Evolutionary conservation across 1,140 invertebrate species (phyloP).

Genomic region (Drosophila trapezifrons): DNA sequence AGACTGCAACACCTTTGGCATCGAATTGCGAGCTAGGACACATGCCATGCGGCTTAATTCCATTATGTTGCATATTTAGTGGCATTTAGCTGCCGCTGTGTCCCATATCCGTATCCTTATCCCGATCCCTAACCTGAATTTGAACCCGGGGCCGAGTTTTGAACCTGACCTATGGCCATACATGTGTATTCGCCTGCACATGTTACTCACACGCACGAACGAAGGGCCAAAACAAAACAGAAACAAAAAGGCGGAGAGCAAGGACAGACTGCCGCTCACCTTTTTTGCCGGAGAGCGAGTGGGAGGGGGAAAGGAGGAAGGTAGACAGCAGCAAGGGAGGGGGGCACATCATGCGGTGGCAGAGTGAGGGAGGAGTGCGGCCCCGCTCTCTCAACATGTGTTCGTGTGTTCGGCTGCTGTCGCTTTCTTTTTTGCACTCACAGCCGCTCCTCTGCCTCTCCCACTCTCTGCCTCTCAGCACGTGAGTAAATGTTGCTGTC

Average conservation of each 20-base stretch:
- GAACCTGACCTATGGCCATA: slow-evolving; percentile 56
- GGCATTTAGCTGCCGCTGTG: slow-evolving; percentile 59
- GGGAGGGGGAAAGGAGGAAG: slow-evolving; percentile 21
- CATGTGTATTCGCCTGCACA: slow-evolving; percentile 52
- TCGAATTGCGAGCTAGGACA: slow-evolving; percentile 32
- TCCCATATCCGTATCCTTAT: slow-evolving; percentile 24
- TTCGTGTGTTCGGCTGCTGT: slow-evolving; percentile 32
- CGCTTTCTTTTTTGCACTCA: slow-evolving; percentile 21
- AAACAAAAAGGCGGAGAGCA: slow-evolving; percentile 34
- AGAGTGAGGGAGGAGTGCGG: slow-evolving; percentile 12
- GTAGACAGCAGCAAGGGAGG: slow-evolving; percentile 4
- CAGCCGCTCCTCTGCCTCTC: slow-evolving; percentile 11
- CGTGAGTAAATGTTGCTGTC: slow-evolving; percentile 62
- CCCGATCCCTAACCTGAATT: slow-evolving; percentile 30
- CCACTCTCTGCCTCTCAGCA: slow-evolving; percentile 29
- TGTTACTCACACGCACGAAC: slow-evolving; percentile 62
- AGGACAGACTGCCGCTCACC: slow-evolving; percentile 36
- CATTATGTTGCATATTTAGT: slow-evolving; percentile 78
- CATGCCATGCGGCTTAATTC: slow-evolving; percentile 38
- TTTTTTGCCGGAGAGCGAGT: slow-evolving; percentile 6
- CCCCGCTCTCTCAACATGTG: slow-evolving; percentile 35
- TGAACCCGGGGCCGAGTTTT: slow-evolving; percentile 24
- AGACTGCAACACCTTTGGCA: slow-evolving; percentile 57
- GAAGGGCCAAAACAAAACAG: slow-evolving; percentile 68
- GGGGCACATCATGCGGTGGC: slow-evolving; percentile 5